A percentile compares a stretch with the other conserved stretches of the same genome.
Evolutionary conservation across 2,888 invertebrate species (phyloP).

Genomic region (Leptopilina myrica): DNA sequence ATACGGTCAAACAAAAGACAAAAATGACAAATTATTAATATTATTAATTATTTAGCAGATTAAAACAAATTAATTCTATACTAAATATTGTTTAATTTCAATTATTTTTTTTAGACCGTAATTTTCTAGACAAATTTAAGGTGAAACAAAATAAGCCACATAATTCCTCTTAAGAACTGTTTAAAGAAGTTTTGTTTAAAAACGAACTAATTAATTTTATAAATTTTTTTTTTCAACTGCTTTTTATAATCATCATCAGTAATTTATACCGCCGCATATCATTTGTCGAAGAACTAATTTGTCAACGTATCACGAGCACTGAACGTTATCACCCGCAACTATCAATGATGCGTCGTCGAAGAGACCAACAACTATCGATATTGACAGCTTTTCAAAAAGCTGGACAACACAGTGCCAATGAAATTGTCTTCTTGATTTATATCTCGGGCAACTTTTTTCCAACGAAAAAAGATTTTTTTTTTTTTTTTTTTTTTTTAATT

Average conservation of each 20-base stretch:
- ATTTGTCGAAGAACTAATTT: constrained; percentile 36
- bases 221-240: no score
- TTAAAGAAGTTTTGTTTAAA: no score
- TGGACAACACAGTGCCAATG: constrained; percentile 25
- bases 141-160: no score
- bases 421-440: constrained; percentile 29
- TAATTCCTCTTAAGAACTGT: no score
- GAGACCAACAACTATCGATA: constrained; percentile 25
- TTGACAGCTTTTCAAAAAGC: constrained; percentile 34
- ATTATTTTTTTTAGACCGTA: no score
- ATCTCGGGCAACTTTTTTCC: background rate
- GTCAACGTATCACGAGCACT: constrained; percentile 20
- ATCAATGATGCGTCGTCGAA: constrained; percentile 12
- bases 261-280: background rate
- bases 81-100: no score
- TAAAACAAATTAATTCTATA: no score
- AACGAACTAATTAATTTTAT: no score
- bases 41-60: no score
- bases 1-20: no score
- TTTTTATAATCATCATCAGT: background rate
- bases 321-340: constrained; percentile 33
- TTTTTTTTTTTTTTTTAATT: background rate
- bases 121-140: no score
- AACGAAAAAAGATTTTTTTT: constrained; percentile 1
- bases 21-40: no score